Conservation (phyloP, 2,113 vertebrate species). For the Addax nasomaculatus region DNA sequence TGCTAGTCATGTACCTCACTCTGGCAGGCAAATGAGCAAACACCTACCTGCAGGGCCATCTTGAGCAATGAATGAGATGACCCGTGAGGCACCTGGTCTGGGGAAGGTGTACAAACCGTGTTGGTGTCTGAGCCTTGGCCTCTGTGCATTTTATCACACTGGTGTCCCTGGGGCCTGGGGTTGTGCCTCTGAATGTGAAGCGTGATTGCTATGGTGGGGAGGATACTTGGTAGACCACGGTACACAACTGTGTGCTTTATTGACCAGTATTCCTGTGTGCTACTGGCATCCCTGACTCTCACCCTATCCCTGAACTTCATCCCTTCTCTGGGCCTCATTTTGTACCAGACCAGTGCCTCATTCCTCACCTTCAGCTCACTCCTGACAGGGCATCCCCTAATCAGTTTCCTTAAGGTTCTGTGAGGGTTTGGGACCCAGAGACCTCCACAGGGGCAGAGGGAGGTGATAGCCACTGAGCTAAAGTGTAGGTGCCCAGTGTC, state of each 20-base stretch:
- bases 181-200: neutral
- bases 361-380: neutral
- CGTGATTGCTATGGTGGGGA: neutral
- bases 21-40: neutral
- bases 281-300: neutral
- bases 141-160: neutral
- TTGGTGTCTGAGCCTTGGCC: neutral
- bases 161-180: neutral
- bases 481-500: fast-evolving
- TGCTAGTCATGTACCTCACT: neutral
- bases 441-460: neutral
- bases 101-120: neutral
- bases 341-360: neutral
- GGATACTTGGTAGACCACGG: neutral
- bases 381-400: neutral
- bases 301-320: neutral
- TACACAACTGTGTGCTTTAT: neutral
- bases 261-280: neutral
- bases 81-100: neutral
- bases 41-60: neutral
- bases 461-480: neutral
- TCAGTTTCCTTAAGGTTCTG: neutral
- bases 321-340: neutral
- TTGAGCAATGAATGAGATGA: neutral
- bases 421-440: neutral